Conservation (phyloP, 2,113 vertebrate species). For the Zeus faber region DNA sequence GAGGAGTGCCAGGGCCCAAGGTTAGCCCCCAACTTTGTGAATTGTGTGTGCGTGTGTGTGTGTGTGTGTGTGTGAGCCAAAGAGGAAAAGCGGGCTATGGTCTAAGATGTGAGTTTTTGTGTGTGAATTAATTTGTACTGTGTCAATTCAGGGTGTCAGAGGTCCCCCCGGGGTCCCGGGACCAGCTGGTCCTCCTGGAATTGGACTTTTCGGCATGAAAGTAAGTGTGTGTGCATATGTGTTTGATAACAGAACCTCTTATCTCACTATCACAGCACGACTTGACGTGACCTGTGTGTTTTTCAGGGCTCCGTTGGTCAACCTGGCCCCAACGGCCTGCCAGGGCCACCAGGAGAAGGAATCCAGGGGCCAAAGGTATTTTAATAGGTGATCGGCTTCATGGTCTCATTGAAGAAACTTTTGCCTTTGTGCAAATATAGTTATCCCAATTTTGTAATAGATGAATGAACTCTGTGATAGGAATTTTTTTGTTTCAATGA, state of each 20-base stretch:
- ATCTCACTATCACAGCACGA: no score
- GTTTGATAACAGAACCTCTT: no score
- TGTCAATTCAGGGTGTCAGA: constrained; percentile 72
- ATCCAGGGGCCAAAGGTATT: constrained; percentile 85
- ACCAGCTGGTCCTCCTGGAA: constrained; percentile 66
- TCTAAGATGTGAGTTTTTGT: no score
- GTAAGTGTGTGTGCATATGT: constrained; percentile 51
- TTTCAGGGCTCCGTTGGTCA: constrained; percentile 76
- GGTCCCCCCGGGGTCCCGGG: constrained; percentile 75
- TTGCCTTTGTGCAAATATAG: no score
- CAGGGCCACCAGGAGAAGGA: constrained; percentile 73
- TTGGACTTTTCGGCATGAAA: constrained; percentile 75
- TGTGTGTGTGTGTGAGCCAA: background rate
- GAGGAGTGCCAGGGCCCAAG: constrained; percentile 80
- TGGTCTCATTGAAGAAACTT: background rate
- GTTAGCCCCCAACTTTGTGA: constrained; percentile 51
- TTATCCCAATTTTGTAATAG: no score
- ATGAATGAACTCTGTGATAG: background rate
- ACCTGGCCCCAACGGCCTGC: constrained; percentile 70
- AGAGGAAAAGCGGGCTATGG: no score
- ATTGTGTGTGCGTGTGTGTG: background rate
- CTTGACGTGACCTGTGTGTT: background rate
- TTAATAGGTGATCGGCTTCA: background rate
- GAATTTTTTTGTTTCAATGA: constrained; percentile 6
- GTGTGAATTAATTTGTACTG: background rate